These are phyloP conservation scores for Emys orbicularis DNA, from an alignment of 2,797 vertebrate genomes.

Conservation along the genomic window DNA sequence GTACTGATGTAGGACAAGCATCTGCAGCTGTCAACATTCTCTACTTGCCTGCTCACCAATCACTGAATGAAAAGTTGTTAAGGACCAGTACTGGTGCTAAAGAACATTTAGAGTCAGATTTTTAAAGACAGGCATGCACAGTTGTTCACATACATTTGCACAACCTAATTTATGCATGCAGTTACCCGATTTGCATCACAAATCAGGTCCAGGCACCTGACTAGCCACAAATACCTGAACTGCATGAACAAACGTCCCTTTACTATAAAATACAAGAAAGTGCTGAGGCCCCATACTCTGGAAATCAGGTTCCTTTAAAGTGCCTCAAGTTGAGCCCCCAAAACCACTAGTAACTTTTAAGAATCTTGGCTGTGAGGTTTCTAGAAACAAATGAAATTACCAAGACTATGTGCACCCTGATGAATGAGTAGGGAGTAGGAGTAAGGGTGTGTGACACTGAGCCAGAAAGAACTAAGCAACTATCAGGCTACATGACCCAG, in stretches of 20 bases:
- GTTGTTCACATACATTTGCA: neutral
- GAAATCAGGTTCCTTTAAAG: neutral
- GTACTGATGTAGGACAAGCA: neutral
- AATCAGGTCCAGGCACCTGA: neutral
- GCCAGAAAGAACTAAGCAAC: no score
- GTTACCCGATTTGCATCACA: neutral
- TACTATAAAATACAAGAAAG: neutral
- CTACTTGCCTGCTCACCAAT: conserved; percentile 7
- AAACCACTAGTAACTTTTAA: neutral
- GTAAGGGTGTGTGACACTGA: neutral
- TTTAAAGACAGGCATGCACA: neutral
- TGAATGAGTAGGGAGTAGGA: neutral
- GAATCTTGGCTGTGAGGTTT: neutral
- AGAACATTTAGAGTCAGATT: neutral
- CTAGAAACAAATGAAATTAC: neutral
- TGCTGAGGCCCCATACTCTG: neutral
- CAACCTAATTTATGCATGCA: neutral
- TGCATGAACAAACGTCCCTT: neutral
- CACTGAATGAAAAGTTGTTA: conserved; percentile 2
- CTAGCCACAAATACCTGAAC: neutral
- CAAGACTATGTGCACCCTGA: neutral
- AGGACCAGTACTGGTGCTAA: conserved; percentile 23
- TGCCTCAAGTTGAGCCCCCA: neutral
- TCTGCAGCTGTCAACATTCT: conserved; percentile 29
- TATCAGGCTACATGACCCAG: no score